Conservation (phyloP, 1,140 invertebrate genomes). For the Zaprionus kolodkinae region DNA sequence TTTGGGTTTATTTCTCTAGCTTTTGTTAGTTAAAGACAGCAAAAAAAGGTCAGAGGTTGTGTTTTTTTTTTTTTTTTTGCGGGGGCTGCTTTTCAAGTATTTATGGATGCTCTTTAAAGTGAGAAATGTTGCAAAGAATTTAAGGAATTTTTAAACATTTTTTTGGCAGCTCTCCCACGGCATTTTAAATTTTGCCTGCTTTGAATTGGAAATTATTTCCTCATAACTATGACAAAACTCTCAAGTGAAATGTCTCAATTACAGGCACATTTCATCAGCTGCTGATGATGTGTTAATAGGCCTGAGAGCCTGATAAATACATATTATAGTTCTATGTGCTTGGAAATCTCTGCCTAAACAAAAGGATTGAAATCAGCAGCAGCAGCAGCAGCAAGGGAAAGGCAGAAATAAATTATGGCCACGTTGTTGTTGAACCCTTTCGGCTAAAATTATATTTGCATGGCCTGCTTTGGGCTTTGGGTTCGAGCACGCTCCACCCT, state of each 20-base stretch:
- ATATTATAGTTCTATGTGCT: conserved; percentile 16
- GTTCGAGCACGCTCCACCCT: no score
- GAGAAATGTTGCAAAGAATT: not conserved
- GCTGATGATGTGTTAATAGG: conserved; percentile 64
- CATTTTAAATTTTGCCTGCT: no score
- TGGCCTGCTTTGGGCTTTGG: not conserved
- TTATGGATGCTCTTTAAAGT: not conserved
- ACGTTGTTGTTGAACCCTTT: not conserved
- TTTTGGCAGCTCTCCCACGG: no score
- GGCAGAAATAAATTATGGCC: not conserved
- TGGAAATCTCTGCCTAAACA: conserved; percentile 10
- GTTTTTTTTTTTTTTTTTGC: not conserved
- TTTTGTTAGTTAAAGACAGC: not conserved
- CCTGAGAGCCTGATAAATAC: conserved; percentile 49
- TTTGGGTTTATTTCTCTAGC: conserved; percentile 2
- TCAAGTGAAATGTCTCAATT: not conserved
- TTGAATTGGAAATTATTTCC: not conserved
- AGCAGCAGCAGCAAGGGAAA: not conserved
- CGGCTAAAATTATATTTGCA: conserved; percentile 10
- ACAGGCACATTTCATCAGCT: not conserved
- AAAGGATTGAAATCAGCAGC: not conserved
- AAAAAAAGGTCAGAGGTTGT: not conserved
- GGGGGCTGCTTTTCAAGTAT: not conserved
- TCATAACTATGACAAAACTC: not conserved
- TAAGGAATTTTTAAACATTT: not conserved